Evolutionary conservation across 2,797 vertebrate genomes (phyloP).

Genomic region (Aulostomus chinensis): DNA sequence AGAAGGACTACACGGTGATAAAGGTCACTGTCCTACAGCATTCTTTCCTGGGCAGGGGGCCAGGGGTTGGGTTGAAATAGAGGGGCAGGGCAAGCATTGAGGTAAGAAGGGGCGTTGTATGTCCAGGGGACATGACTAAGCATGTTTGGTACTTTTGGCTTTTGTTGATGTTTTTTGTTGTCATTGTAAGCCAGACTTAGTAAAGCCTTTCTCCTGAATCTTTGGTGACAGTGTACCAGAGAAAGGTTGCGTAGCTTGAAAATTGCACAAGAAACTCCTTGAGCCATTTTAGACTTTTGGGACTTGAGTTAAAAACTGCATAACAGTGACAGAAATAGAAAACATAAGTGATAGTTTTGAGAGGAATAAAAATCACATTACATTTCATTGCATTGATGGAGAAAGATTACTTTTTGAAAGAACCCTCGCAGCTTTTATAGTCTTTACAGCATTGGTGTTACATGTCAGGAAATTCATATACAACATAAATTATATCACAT

Average conservation of each 20-base stretch:
- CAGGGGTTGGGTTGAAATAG: constrained; percentile 64
- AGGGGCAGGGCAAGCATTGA: constrained; percentile 58
- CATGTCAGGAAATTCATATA: too few relatives aligned
- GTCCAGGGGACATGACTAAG: constrained; percentile 65
- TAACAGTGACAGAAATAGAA: constrained; percentile 63
- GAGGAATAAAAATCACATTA: too few relatives aligned
- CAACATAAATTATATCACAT: too few relatives aligned
- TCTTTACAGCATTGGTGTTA: too few relatives aligned
- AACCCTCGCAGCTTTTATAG: too few relatives aligned
- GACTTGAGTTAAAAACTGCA: constrained; percentile 51
- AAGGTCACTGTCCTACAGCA: constrained; percentile 66
- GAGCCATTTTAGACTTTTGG: constrained; percentile 35
- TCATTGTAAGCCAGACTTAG: constrained; percentile 78
- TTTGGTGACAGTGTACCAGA: constrained; percentile 30
- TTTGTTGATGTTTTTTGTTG: constrained; percentile 73
- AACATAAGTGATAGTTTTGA: constrained; percentile 16
- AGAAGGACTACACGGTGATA: constrained; percentile 70
- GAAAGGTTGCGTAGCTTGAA: constrained; percentile 48
- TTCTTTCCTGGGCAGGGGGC: constrained; percentile 76
- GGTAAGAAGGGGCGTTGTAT: constrained; percentile 74
- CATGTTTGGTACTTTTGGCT: constrained; percentile 63
- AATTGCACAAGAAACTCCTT: constrained; percentile 51
- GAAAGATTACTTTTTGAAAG: too few relatives aligned
- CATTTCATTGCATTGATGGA: too few relatives aligned
- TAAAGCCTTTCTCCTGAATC: constrained; percentile 65